These are phyloP conservation scores for Mergus octosetaceus DNA, from an alignment of 2,797 vertebrate genomes.

Conservation along the genomic window DNA sequence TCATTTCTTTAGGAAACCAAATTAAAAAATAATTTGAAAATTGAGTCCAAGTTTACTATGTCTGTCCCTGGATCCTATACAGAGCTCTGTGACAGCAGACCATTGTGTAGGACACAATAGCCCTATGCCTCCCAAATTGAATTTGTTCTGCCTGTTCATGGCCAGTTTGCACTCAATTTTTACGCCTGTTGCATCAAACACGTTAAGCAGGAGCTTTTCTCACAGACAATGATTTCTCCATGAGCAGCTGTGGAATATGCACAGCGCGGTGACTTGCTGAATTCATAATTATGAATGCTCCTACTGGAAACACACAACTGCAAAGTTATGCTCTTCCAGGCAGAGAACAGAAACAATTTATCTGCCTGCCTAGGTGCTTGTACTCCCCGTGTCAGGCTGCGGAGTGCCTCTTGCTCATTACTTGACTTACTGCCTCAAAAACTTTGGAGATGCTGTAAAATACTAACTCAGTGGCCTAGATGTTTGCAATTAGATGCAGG, in stretches of 20 bases:
- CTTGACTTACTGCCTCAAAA: neutral
- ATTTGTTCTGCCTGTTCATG: conserved; percentile 61
- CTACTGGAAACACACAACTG: conserved; percentile 40
- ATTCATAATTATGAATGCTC: conserved; percentile 47
- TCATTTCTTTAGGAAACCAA: neutral
- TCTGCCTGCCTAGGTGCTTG: conserved; percentile 11
- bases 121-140: conserved; percentile 11
- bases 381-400: neutral
- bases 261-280: conserved; percentile 12
- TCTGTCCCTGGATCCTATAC: neutral
- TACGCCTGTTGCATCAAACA: conserved; percentile 34
- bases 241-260: conserved; percentile 44
- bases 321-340: conserved; percentile 43
- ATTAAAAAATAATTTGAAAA: conserved; percentile 33
- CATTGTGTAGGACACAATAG: neutral
- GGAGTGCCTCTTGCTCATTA: neutral
- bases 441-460: neutral
- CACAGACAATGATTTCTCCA: conserved; percentile 55
- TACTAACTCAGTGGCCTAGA: neutral
- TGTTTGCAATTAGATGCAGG: neutral
- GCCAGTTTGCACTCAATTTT: conserved; percentile 53
- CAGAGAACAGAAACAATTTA: conserved; percentile 44
- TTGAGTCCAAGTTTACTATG: neutral
- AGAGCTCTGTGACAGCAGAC: neutral
- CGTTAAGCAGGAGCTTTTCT: conserved; percentile 45